A percentile compares a stretch with the other conserved stretches of the same genome.
Conservation (phyloP, 1,140 invertebrate genomes). For the Berghia stephanieae region DNA sequence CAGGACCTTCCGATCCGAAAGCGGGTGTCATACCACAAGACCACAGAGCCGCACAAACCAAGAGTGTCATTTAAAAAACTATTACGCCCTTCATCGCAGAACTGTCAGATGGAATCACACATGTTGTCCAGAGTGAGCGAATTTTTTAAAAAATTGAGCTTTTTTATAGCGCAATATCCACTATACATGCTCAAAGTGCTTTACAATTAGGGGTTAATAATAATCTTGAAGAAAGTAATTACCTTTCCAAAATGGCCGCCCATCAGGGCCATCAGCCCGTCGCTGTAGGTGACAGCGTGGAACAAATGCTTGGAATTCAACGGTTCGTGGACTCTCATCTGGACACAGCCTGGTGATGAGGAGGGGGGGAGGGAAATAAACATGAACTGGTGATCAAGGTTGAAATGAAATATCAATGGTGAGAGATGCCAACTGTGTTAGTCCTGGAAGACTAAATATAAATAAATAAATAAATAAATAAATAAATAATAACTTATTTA, state of each 20-base stretch:
- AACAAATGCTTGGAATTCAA: conserved; percentile 54
- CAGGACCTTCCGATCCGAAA: too few relatives aligned
- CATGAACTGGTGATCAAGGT: not conserved
- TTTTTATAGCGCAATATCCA: too few relatives aligned
- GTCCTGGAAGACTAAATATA: not conserved
- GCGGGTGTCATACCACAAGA: too few relatives aligned
- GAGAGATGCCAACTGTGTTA: not conserved
- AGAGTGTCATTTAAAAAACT: not conserved
- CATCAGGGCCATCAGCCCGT: conserved; percentile 44
- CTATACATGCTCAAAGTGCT: too few relatives aligned
- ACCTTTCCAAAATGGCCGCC: conserved; percentile 61
- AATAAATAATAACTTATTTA: too few relatives aligned
- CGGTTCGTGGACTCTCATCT: conserved; percentile 33
- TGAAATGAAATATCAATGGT: not conserved
- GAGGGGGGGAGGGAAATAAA: not conserved
- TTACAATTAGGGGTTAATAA: not conserved
- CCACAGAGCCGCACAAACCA: not conserved
- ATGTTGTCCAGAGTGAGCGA: too few relatives aligned
- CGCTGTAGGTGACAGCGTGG: conserved; percentile 53
- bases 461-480: not conserved
- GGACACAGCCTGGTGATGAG: conserved; percentile 44
- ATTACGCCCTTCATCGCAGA: not conserved
- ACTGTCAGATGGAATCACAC: not conserved
- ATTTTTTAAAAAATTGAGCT: too few relatives aligned
- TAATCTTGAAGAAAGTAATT: not conserved